Evolutionary conservation across 2,888 invertebrate species (phyloP).

Genomic region (Lampropteryx suffumata): DNA sequence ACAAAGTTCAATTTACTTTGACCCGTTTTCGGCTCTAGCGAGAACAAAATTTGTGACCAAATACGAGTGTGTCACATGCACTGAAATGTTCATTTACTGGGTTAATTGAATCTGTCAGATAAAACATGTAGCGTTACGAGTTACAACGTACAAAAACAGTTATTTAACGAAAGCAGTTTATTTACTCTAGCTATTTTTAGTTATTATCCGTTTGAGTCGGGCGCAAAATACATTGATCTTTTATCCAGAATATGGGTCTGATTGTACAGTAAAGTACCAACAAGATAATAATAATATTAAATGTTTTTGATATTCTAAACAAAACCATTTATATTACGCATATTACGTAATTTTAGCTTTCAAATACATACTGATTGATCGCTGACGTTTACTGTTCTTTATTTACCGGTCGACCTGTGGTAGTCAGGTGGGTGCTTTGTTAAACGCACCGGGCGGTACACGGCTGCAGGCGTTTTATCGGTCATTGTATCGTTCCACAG

Average conservation of each 20-base stretch:
- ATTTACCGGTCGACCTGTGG: no score
- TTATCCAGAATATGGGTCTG: no score
- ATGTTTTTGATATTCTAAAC: no score
- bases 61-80: constrained; percentile 10
- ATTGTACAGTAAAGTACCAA: no score
- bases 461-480: not conserved
- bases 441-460: not conserved
- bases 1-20: constrained; percentile 12
- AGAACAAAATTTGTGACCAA: constrained; percentile 35
- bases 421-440: not conserved
- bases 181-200: no score
- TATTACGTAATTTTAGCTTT: not conserved
- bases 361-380: no score
- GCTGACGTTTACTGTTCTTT: no score
- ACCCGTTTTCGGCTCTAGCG: constrained; percentile 23
- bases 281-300: not conserved
- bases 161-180: not conserved
- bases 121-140: not conserved
- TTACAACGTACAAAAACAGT: not conserved
- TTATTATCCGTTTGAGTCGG: no score
- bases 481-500: no score
- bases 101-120: constrained; percentile 21
- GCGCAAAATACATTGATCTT: no score
- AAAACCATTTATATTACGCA: no score
- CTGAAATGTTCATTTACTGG: constrained; percentile 18